Base-by-base conservation (phyloP, 2,797 vertebrate species). In the Otolemur crassicaudatus region DNA sequence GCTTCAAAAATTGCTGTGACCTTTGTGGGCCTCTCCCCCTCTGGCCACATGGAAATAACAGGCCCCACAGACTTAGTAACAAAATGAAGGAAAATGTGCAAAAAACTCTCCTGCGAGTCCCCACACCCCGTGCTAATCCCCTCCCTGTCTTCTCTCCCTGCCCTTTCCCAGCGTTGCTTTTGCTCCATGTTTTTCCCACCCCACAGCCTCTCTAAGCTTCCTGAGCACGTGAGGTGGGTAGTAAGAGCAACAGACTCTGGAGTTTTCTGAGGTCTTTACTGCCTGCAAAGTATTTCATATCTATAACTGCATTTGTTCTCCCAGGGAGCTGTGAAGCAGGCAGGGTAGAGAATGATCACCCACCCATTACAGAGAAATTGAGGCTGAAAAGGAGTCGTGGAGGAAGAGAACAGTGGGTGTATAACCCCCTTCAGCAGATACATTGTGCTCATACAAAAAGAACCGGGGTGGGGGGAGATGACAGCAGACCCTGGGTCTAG, bases 1-100 rank as follows among this genome's bases (percentile, higher is more conserved):
- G 3, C 56, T 96, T 95, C 94, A 94, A 83, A 97, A 92, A 92
- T 92, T 96, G 94, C 95, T 63, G 5, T 67, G 80, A 95, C 84
- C 92, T 95, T 81, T 82, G 84, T 82, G 49, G 76, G 13, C 10
- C 56, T 92, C 53, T 95, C 81, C 25, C 27, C 17, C 17, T 88
- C 81, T 94, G 86, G 84, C 90, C 84, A 82, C 69, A 19, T 14
- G 61, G 87, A 96, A 95, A 91, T 90, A 90, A 92, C 49, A 86
- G 94, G 77, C 81, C 84, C 77, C 72, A 40, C 72, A 95, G 61
- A 92, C 85, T 92, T 87, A 82, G 86, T 63, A 73, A 77, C 80
- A 63, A 90, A 95, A 96, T 90, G 96, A 91, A 91, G 67, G 76
- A 81, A 96, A 96, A 86, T 61, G 70, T 40, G 20, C 70, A 86